Base-by-base conservation (phyloP, 2,797 vertebrate species). In the Tragopan temminckii region DNA sequence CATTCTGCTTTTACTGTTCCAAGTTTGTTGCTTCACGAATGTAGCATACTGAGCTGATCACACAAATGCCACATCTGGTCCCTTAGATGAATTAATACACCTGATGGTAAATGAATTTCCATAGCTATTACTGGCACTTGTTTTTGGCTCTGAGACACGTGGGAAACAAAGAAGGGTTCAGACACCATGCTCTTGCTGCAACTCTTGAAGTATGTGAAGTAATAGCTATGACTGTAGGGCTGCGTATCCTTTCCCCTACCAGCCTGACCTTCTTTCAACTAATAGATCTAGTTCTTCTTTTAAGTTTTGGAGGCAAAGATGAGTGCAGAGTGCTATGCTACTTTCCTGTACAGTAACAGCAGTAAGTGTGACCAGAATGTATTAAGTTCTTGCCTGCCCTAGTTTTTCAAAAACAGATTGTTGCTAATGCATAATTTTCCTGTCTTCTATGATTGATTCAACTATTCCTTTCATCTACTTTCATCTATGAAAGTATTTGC, bases 401-500 rank as follows among this genome's bases (percentile, higher is more conserved):
- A 91, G 61, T 93, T 96, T 93, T 90, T 66, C 35, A 64, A 85
- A 91, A 58, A 1, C 42, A 83, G 81, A 76, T 14, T 68, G 50
- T 36, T 91, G 63, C 43, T 79, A 64, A 81, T 72, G 66, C 35
- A 27, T 23, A 46, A 45, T 90, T 88, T 88, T 83, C 31, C 50
- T 68, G 1, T 38, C 64, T 80, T 59, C 35, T 23, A 3, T 86
- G 74, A 95, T 55, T 85, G 82, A 94, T 63, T 83, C 12, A 46
- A 68, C 77, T 92, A n/a, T 71, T 85, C 76, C 92, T 96, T 95
- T 95, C 87, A 95, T 96, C 87, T 92, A 4, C 72, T 88, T 95
- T 96, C 67, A 94, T 91, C 88, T 74, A 24, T 43, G 64, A 43
- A 88, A 90, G 67, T 31, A 81, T 61, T 88, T 95, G 70, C 77